Conservation (phyloP, 2,113 vertebrate genomes). For the Oncorhynchus kisutch region DNA sequence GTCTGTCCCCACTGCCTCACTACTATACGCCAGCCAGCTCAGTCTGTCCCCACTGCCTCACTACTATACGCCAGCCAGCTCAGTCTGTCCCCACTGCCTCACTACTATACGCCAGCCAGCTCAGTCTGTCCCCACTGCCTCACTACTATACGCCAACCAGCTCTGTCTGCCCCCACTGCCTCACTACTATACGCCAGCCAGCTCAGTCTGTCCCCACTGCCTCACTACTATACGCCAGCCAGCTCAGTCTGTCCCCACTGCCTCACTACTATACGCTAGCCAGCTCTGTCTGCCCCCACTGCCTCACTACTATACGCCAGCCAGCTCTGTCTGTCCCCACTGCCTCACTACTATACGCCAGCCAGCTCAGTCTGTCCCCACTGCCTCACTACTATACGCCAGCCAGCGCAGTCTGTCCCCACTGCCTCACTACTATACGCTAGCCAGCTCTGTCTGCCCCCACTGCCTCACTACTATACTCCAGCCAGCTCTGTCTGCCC, state of each 20-base stretch:
- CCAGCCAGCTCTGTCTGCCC: not conserved
- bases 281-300: conserved; percentile 22
- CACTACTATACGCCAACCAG: no score
- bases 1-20: conserved; percentile 18
- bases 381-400: conserved; percentile 1
- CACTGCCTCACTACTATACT: conserved; percentile 9
- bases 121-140: conserved; percentile 25
- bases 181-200: not conserved
- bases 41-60: conserved; percentile 22
- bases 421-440: conserved; percentile 10
- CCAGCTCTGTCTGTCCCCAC: conserved; percentile 21
- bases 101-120: not conserved
- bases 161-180: conserved; percentile 24
- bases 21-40: not conserved
- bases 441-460: conserved; percentile 6
- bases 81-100: conserved; percentile 21
- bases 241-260: conserved; percentile 23
- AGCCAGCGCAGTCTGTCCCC: conserved; percentile 8
- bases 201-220: conserved; percentile 27
- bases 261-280: not conserved
- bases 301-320: not conserved
- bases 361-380: conserved; percentile 12
- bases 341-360: not conserved
- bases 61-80: not conserved
- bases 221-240: not conserved